phyloP scores from a whole-genome alignment of 2,113 vertebrate species.

The Phylloscopus whistleri region DNA sequence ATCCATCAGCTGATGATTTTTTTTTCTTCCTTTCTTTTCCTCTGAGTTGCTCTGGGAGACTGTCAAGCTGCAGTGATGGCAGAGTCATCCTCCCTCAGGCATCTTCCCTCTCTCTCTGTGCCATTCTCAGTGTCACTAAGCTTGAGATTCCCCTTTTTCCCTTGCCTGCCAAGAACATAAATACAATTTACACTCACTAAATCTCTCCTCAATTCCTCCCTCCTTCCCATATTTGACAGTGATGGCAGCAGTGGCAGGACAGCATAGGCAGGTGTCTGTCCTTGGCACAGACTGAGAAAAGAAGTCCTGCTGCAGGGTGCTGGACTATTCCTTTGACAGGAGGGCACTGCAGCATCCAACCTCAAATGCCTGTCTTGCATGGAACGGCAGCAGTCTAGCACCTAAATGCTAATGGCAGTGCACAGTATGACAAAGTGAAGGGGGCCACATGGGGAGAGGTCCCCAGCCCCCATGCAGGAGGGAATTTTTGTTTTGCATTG shows the following conservation, averaged over 20 bases:
- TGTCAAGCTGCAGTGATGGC: neutral
- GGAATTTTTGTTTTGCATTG: neutral
- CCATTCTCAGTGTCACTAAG: neutral
- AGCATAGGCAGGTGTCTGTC: neutral
- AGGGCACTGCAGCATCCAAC: neutral
- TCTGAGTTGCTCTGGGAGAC: neutral
- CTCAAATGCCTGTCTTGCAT: neutral
- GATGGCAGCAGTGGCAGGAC: neutral
- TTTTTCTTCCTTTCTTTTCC: neutral
- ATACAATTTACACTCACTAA: neutral
- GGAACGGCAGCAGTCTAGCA: neutral
- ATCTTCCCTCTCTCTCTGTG: neutral
- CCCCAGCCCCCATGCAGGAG: neutral
- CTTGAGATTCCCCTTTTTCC: neutral
- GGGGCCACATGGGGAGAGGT: neutral
- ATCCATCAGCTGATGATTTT: neutral
- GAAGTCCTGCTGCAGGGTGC: fast-evolving
- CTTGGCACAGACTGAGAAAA: neutral
- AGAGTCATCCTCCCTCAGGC: neutral
- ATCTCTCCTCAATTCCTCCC: neutral
- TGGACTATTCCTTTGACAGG: neutral
- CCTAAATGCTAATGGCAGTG: neutral
- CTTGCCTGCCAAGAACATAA: neutral
- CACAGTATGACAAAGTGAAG: neutral
- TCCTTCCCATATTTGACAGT: neutral